Evolutionary conservation across 2,888 invertebrate genomes (phyloP).

Genomic region (Eilema griseolum): DNA sequence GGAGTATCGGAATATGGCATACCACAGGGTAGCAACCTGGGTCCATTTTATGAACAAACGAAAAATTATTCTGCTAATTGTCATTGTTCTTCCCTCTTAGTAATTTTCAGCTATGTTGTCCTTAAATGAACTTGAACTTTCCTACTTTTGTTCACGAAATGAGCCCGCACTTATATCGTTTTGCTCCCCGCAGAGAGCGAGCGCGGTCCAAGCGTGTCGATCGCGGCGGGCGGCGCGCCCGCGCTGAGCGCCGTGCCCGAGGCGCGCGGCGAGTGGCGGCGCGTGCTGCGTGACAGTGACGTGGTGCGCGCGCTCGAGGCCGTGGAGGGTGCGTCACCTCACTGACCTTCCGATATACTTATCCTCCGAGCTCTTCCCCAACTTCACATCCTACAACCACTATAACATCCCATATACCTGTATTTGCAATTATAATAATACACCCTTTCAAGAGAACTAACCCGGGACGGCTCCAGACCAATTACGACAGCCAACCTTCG

Average conservation of each 20-base stretch:
- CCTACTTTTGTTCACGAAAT: too few species aligned
- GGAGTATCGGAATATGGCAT: neutral
- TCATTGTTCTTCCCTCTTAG: too few species aligned
- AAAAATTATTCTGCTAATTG: neutral
- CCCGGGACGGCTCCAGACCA: neutral
- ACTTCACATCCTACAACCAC: neutral
- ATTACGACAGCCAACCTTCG: too few species aligned
- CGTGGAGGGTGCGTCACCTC: conserved; percentile 89
- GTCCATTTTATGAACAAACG: neutral
- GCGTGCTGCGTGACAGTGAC: conserved; percentile 93
- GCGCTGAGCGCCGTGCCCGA: conserved; percentile 91
- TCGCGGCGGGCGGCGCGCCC: conserved; percentile 50
- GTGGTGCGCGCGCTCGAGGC: conserved; percentile 95
- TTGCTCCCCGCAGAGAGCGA: conserved; percentile 84
- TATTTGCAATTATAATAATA: too few species aligned
- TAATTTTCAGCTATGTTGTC: too few species aligned
- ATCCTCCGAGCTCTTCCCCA: too few species aligned
- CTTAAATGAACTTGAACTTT: too few species aligned
- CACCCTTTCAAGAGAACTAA: too few species aligned
- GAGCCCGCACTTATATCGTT: neutral
- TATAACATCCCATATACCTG: too few species aligned
- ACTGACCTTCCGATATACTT: neutral
- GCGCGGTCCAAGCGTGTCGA: conserved; percentile 74
- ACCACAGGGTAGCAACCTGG: neutral
- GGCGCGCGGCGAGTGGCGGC: conserved; percentile 92